These are phyloP conservation scores for Antidorcas marsupialis DNA, from an alignment of 2,113 vertebrate genomes.

Conservation along the genomic window DNA sequence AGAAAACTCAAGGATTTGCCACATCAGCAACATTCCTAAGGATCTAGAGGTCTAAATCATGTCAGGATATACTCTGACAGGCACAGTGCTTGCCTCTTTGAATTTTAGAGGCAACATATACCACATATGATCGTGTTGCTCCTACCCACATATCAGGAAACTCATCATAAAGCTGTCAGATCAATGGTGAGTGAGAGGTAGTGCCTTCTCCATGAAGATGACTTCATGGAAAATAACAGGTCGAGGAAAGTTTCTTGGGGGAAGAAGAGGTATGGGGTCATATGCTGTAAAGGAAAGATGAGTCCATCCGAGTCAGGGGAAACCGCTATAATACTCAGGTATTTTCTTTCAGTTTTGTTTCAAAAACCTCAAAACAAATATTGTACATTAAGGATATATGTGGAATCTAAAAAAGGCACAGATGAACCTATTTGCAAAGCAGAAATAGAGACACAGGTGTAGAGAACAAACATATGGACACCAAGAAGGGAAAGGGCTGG, in stretches of 20 bases:
- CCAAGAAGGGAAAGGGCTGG: neutral
- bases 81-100: neutral
- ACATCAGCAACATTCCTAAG: neutral
- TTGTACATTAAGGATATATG: neutral
- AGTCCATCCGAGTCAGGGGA: neutral
- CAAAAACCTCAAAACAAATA: neutral
- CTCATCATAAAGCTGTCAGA: neutral
- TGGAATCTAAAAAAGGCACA: neutral
- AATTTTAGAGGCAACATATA: neutral
- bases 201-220: neutral
- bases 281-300: neutral
- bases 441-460: neutral
- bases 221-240: neutral
- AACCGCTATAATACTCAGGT: neutral
- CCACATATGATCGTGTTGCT: neutral
- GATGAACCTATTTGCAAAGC: neutral
- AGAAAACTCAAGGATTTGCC: neutral
- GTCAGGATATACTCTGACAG: neutral
- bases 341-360: slow-evolving; percentile 3
- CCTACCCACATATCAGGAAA: neutral
- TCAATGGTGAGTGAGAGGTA: neutral
- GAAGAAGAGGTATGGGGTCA: neutral
- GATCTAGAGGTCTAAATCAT: neutral
- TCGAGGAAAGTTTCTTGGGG: neutral
- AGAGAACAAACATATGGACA: neutral